Percentiles rank a stretch among this genome's conserved stretches.
Conservation (phyloP, 1,140 invertebrate species). For the Apis cerana region DNA sequence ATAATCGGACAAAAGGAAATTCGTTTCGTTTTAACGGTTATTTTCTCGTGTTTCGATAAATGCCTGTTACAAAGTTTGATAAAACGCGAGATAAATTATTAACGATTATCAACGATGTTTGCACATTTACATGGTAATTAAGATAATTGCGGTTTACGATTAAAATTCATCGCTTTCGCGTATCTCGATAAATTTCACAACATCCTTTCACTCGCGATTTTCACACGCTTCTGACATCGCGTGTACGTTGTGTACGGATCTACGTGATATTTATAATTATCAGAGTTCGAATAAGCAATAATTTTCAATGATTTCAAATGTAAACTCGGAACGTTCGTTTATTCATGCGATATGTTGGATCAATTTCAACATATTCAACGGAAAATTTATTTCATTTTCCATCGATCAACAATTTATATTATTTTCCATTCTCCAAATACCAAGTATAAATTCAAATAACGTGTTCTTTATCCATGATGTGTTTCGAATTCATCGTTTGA, state of each 20-base stretch:
- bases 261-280: conserved; percentile 16
- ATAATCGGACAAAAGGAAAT: no score
- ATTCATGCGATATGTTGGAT: neutral
- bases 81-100: neutral
- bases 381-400: no score
- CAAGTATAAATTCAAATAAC: no score
- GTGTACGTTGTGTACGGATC: no score
- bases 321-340: neutral
- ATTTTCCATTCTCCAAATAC: no score
- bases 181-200: conserved; percentile 39
- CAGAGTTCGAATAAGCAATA: conserved; percentile 11
- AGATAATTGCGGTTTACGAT: conserved; percentile 21
- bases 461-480: no score
- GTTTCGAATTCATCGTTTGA: no score
- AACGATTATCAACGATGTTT: neutral
- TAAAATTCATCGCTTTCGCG: conserved; percentile 28
- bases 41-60: neutral
- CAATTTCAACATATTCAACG: neutral
- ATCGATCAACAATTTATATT: no score
- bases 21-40: no score
- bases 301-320: neutral
- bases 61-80: neutral
- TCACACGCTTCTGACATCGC: conserved; percentile 30
- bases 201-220: conserved; percentile 34
- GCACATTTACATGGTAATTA: conserved; percentile 3